Base-by-base conservation (phyloP, 2,888 invertebrate species). In the Geotrupes spiniger region DNA sequence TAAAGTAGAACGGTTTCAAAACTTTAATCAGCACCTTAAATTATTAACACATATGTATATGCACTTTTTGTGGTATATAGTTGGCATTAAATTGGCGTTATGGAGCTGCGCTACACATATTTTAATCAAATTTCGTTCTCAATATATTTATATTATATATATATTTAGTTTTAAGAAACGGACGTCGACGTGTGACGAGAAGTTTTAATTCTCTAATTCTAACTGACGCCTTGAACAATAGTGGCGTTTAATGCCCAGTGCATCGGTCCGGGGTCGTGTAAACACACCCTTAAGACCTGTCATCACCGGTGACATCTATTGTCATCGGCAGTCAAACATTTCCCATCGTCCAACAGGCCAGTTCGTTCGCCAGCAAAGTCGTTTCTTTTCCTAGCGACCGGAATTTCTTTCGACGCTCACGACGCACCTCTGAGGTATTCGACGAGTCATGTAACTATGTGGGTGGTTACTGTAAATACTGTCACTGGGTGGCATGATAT, bases 261-360 rank as follows among this genome's bases (percentile, higher is more conserved):
- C 59, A 56, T 62, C 58, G 55, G 63, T 60, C 58, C 51, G 49
- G 58, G 60, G 59, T 60, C 60, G 63, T 62, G 63, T 63, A 66
- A 64, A 66, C 65, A 66, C 58, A 62, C 64, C 64, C 62, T 64
- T 60, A 64, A 63, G 61, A 60, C 63, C 65, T 66, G 66, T 66
- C 66, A 66, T 56, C 63, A 49, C 52, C 54, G 63, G 46, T 64
- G 66, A 65, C 64, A 62, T 60, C 63, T 56, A 65, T 66, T 66
- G 64, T 64, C 57, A 54, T 51, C 60, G 53, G 45, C 58, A 58
- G 58, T 54, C 61, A 57, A 61, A 57, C 56, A 58, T 54, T 58
- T 57, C 59, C 51, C 49, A 36, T 57, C 49, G 33, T 46, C 49
- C 51, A 54, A 52, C 53, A 54, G 56, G 25, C 54, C 59, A 51